Evolutionary conservation across 2,888 invertebrate species (phyloP).

Genomic region (Ephialtes manifestator): DNA sequence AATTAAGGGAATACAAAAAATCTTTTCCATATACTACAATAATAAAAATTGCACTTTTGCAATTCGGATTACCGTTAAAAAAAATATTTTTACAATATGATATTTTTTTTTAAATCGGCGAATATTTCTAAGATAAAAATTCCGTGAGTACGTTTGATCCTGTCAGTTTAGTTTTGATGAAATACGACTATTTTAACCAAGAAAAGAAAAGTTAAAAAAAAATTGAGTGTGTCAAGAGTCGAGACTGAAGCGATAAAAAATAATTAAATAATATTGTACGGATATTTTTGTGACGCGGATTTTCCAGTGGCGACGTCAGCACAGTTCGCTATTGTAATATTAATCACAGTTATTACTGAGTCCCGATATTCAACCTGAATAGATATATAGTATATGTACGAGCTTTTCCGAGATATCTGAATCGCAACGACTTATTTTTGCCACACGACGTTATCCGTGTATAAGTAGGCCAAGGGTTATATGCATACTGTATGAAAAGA

Average conservation of each 20-base stretch:
- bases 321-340: slow-evolving; percentile 30
- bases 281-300: slow-evolving; percentile 36
- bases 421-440: slow-evolving; percentile 52
- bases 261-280: slow-evolving; percentile 31
- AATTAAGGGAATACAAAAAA: no score
- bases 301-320: slow-evolving; percentile 41
- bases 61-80: no score
- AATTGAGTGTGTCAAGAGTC: not conserved
- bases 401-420: slow-evolving; percentile 31
- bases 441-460: slow-evolving; percentile 24
- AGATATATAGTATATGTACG: slow-evolving; percentile 4
- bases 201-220: not conserved
- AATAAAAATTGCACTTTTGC: no score
- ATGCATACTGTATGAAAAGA: slow-evolving; percentile 28
- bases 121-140: not conserved
- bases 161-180: not conserved
- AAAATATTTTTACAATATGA: no score
- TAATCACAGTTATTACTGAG: slow-evolving; percentile 39
- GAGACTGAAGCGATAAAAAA: slow-evolving; percentile 24
- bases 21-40: no score
- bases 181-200: not conserved
- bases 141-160: not conserved
- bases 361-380: slow-evolving; percentile 15
- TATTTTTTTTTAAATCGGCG: no score
- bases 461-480: slow-evolving; percentile 52